Percentiles rank a stretch among this genome's conserved stretches.
Evolutionary conservation across 2,113 vertebrate species (phyloP).

Genomic region (Eulemur macaco): DNA sequence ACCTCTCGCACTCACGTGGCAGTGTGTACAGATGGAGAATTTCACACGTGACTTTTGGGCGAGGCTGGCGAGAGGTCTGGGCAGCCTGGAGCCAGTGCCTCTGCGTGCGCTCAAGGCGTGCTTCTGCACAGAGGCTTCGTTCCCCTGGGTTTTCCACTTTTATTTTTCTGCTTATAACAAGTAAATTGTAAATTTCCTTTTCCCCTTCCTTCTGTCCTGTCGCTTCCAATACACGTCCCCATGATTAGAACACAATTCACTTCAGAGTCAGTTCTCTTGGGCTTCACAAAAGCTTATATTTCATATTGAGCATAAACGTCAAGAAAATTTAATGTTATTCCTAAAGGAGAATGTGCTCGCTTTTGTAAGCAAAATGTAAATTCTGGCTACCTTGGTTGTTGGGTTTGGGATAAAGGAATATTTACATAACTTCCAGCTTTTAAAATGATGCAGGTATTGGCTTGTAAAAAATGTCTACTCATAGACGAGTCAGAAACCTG

Average conservation of each 20-base stretch:
- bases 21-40: slow-evolving; percentile 75
- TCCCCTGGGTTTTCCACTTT: not conserved
- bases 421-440: not conserved
- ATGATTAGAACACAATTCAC: not conserved
- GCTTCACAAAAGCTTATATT: not conserved
- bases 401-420: not conserved
- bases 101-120: rapidly evolving
- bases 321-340: not conserved
- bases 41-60: slow-evolving; percentile 78
- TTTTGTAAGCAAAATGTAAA: not conserved
- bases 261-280: not conserved
- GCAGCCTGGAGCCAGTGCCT: not conserved
- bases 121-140: rapidly evolving
- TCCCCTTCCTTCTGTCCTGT: not conserved
- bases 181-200: not conserved
- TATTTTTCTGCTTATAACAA: not conserved
- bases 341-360: rapidly evolving
- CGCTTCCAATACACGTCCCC: not conserved
- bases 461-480: not conserved
- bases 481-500: not conserved
- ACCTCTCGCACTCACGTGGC: not conserved
- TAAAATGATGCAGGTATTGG: not conserved
- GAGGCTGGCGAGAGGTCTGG: slow-evolving; percentile 80
- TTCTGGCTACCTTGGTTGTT: not conserved
- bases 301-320: not conserved